Evolutionary conservation across 2,888 invertebrate species (phyloP).

Genomic region (Azorinus chamasolen): DNA sequence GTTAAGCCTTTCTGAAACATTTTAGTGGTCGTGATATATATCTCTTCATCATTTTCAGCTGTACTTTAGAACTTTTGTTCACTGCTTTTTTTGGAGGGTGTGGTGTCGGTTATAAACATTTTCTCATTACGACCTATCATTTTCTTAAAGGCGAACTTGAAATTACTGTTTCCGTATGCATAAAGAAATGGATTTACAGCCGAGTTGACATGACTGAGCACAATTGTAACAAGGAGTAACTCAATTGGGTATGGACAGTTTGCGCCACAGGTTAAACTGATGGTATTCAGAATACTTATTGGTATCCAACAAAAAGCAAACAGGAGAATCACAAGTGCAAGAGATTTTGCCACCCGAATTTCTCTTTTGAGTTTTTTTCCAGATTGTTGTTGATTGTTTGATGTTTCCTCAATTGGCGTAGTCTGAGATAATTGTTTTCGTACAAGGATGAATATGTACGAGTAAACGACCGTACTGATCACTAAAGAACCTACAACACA

Average conservation of each 20-base stretch:
- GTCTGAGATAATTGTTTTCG: slow-evolving; percentile 77
- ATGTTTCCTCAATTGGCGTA: slow-evolving; percentile 65
- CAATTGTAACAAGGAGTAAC: slow-evolving; percentile 76
- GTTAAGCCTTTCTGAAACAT: too few species aligned
- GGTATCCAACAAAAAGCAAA: slow-evolving; percentile 85
- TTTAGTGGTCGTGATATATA: too few species aligned
- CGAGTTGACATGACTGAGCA: slow-evolving; percentile 85
- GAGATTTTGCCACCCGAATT: slow-evolving; percentile 83
- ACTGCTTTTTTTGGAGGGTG: slow-evolving; percentile 1
- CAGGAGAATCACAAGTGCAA: slow-evolving; percentile 81
- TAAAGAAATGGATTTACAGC: slow-evolving; percentile 84
- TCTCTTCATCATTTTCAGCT: too few species aligned
- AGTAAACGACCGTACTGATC: slow-evolving; percentile 81
- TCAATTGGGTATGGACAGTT: slow-evolving; percentile 63
- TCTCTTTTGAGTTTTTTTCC: slow-evolving; percentile 70
- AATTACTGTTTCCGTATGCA: slow-evolving; percentile 82
- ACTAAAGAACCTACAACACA: slow-evolving; percentile 81
- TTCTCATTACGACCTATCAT: slow-evolving; percentile 64
- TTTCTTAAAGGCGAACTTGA: slow-evolving; percentile 77
- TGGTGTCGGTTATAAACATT: slow-evolving; percentile 19
- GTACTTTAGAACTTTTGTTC: too few species aligned
- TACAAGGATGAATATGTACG: slow-evolving; percentile 82
- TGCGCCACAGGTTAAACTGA: slow-evolving; percentile 68
- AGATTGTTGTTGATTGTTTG: neutral
- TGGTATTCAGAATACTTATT: slow-evolving; percentile 81